Conservation (phyloP, 1,140 invertebrate species). For the Drosophila burlai region DNA sequence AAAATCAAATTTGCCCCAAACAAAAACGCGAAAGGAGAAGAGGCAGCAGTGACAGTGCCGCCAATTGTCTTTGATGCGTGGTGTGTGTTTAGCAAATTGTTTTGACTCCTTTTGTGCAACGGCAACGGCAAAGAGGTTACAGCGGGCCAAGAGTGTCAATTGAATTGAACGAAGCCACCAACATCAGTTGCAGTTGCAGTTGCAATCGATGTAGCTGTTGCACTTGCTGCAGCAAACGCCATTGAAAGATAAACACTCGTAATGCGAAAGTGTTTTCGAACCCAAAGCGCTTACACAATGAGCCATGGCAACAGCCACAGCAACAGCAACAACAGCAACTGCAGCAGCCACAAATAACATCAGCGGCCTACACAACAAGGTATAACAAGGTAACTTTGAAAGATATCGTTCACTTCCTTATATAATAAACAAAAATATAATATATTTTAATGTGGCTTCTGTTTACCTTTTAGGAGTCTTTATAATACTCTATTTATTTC, state of each 20-base stretch:
- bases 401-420: neutral
- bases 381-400: neutral
- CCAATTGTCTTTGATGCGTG: slow-evolving; percentile 62
- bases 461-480: neutral
- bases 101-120: slow-evolving; percentile 51
- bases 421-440: neutral
- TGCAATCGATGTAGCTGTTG: slow-evolving; percentile 22
- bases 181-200: slow-evolving; percentile 27
- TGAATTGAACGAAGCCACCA: slow-evolving; percentile 60
- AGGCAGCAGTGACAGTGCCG: slow-evolving; percentile 38
- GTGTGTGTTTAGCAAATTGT: slow-evolving; percentile 46
- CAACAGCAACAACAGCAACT: slow-evolving; percentile 23
- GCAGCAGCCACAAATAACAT: slow-evolving; percentile 14
- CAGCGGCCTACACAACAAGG: slow-evolving; percentile 17
- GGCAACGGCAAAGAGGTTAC: slow-evolving; percentile 64
- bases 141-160: slow-evolving; percentile 74
- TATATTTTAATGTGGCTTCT: neutral
- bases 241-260: slow-evolving; percentile 76
- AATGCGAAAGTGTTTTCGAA: slow-evolving; percentile 78
- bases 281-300: slow-evolving; percentile 71
- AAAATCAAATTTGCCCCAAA: slow-evolving; percentile 64
- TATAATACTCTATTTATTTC: neutral
- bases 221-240: slow-evolving; percentile 45
- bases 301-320: slow-evolving; percentile 26
- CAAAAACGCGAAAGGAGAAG: slow-evolving; percentile 12